A percentile compares a stretch with the other conserved stretches of the same genome.
Conservation (phyloP, 2,113 vertebrate species). For the Hippocampus comes region DNA sequence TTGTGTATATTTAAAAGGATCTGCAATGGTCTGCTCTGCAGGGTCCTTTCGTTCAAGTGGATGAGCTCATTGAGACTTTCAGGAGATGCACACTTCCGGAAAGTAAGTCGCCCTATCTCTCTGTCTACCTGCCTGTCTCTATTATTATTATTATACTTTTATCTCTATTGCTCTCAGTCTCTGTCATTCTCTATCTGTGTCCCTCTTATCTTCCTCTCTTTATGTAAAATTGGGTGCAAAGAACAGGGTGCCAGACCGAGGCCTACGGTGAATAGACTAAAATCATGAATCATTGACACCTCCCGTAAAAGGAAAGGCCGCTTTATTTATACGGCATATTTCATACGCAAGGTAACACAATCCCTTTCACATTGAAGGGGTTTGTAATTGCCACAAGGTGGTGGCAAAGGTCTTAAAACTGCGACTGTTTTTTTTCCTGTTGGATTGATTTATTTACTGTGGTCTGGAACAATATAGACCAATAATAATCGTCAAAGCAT, state of each 20-base stretch:
- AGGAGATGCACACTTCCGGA: conserved; percentile 95
- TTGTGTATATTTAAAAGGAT: not conserved
- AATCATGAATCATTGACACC: too few relatives aligned
- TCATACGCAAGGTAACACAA: too few relatives aligned
- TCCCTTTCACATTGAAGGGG: too few relatives aligned
- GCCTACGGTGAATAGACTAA: too few relatives aligned
- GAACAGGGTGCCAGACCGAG: too few relatives aligned
- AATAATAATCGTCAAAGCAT: not conserved
- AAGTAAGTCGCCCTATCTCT: conserved; percentile 75
- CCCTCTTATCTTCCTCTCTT: not conserved
- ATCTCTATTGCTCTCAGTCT: not conserved
- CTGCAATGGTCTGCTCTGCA: conserved; percentile 53
- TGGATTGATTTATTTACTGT: not conserved
- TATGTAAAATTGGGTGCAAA: not conserved
- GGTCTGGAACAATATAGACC: not conserved
- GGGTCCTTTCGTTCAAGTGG: conserved; percentile 98
- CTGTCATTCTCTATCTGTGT: too few relatives aligned
- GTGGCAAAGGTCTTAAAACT: not conserved
- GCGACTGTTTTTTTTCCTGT: not conserved
- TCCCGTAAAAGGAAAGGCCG: not conserved
- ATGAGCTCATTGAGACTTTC: conserved; percentile 94
- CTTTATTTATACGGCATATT: too few relatives aligned
- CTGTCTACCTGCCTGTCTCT: conserved; percentile 1
- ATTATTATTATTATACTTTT: not conserved
- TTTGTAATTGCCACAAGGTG: not conserved